Evolutionary conservation across 23 tunicate species (phyloP).

Genomic region (Styela clava): DNA sequence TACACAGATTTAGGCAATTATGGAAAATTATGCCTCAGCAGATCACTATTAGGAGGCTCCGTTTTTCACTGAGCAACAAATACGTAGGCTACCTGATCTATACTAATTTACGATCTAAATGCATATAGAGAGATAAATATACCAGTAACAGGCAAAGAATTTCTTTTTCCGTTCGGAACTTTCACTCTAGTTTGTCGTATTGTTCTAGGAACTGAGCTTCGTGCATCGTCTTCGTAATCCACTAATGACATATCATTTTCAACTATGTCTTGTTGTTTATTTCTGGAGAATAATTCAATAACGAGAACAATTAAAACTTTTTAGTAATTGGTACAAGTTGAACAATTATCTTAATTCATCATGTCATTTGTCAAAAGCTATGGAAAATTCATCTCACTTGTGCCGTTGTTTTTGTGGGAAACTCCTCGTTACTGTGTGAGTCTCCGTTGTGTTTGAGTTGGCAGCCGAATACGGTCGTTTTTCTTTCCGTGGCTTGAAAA

Average conservation of each 20-base stretch:
- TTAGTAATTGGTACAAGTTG: too few relatives aligned
- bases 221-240: slow-evolving; percentile 30
- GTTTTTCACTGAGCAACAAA: too few relatives aligned
- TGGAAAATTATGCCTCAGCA: too few relatives aligned
- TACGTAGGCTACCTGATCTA: too few relatives aligned
- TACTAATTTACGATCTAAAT: too few relatives aligned
- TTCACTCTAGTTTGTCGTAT: slow-evolving; percentile 5
- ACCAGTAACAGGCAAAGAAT: background rate
- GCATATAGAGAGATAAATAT: too few relatives aligned
- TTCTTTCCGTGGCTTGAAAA: background rate
- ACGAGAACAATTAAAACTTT: too few relatives aligned
- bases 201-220: background rate
- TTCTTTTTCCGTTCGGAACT: slow-evolving; percentile 4
- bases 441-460: slow-evolving; percentile 33
- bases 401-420: slow-evolving; percentile 10
- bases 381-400: too few relatives aligned
- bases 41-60: too few relatives aligned
- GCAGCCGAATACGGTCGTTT: slow-evolving; percentile 20
- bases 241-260: slow-evolving; percentile 18
- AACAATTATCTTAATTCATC: background rate
- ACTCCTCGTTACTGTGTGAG: slow-evolving; percentile 29
- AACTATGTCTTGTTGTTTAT: background rate
- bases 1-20: too few relatives aligned
- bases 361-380: too few relatives aligned
- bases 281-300: too few relatives aligned